Evolutionary conservation across 2,113 vertebrate genomes (phyloP).

Genomic region (Ailurus styani): DNA sequence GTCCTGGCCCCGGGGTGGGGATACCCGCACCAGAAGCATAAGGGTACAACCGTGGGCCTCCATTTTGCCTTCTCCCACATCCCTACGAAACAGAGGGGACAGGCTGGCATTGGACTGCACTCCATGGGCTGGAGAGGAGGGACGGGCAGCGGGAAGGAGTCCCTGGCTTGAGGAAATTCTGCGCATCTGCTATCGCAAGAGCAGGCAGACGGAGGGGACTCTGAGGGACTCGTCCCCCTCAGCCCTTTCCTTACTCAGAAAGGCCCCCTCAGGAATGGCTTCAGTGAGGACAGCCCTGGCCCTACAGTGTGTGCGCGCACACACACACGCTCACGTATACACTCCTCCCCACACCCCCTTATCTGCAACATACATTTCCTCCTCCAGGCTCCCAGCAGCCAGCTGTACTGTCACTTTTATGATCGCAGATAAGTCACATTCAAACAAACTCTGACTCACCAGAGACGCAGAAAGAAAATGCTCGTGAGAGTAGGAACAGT

Average conservation of each 20-base stretch:
- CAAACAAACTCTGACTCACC: constrained; percentile 56
- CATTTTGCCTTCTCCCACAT: neutral
- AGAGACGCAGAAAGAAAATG: constrained; percentile 15
- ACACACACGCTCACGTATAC: neutral
- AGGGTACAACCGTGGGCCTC: fast-evolving
- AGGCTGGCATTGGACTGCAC: neutral
- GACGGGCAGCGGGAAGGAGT: neutral
- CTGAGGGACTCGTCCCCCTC: neutral
- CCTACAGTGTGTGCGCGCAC: fast-evolving
- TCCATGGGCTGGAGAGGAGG: neutral
- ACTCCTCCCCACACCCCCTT: neutral
- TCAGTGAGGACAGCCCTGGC: neutral
- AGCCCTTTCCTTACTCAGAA: too few species aligned
- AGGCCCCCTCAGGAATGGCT: neutral
- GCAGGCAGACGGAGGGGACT: neutral
- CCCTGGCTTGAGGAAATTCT: neutral
- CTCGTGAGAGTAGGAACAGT: neutral
- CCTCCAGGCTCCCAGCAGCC: neutral
- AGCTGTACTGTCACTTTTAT: neutral
- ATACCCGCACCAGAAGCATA: neutral
- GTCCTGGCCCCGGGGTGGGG: neutral
- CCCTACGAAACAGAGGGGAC: neutral
- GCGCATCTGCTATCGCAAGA: neutral
- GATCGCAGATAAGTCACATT: constrained; percentile 61
- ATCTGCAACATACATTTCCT: neutral